A percentile compares a stretch with the other conserved stretches of the same genome.
phyloP scores from a whole-genome alignment of 2,113 vertebrate species.

The Cyprinodon variegatus region DNA sequence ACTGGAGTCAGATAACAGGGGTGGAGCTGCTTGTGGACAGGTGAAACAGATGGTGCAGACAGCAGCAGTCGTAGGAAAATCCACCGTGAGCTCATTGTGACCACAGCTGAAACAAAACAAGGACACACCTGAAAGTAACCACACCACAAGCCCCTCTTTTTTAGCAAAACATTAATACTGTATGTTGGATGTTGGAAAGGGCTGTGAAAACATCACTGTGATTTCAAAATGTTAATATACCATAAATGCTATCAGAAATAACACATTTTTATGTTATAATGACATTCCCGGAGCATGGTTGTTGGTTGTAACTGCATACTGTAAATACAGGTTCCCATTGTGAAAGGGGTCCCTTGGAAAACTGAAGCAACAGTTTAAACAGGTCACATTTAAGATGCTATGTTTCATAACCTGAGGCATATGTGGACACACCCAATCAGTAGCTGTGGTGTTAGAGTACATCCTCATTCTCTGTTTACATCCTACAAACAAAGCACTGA shows the following conservation, averaged over 20 bases:
- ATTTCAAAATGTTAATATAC: neutral
- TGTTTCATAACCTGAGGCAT: constrained; percentile 7
- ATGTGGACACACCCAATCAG: neutral
- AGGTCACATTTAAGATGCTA: neutral
- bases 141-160: neutral
- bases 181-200: neutral
- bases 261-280: neutral
- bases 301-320: neutral
- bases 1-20: constrained; percentile 17
- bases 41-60: constrained; percentile 46
- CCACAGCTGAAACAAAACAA: constrained; percentile 58
- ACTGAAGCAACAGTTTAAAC: constrained; percentile 19
- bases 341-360: constrained; percentile 11
- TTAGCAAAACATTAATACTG: neutral
- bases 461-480: constrained; percentile 19
- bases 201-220: constrained; percentile 27
- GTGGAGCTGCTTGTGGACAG: constrained; percentile 43
- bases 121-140: constrained; percentile 49
- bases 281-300: neutral
- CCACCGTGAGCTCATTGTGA: constrained; percentile 1
- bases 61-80: constrained; percentile 52
- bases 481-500: constrained; percentile 5
- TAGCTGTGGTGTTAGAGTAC: neutral
- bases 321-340: constrained; percentile 6
- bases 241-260: neutral